phyloP scores from a whole-genome alignment of 2,888 invertebrate species.

The Psococerastis gibbosa region DNA sequence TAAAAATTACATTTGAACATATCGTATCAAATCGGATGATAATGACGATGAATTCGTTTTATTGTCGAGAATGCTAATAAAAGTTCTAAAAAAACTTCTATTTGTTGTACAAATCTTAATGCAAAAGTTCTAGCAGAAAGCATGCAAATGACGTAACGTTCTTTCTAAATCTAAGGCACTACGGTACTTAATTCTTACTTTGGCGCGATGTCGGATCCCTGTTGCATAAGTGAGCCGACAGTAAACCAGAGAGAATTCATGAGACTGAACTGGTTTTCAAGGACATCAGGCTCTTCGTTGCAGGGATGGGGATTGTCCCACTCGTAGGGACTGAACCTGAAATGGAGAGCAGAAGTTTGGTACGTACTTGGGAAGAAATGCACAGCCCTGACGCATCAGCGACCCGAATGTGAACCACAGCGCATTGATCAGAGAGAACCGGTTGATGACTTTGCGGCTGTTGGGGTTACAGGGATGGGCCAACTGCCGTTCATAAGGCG shows the following conservation, averaged over 20 bases:
- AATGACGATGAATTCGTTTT: too few species aligned
- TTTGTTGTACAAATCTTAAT: too few species aligned
- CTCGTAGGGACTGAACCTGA: slow-evolving; percentile 80
- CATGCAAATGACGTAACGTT: too few species aligned
- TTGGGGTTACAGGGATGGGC: slow-evolving; percentile 71
- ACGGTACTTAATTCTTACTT: too few species aligned
- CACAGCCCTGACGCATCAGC: slow-evolving; percentile 90
- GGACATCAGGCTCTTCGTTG: slow-evolving; percentile 63
- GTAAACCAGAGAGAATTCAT: slow-evolving; percentile 91
- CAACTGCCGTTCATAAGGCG: slow-evolving; percentile 91
- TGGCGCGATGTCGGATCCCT: slow-evolving; percentile 81
- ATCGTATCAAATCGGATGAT: too few species aligned
- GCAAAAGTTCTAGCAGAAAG: too few species aligned
- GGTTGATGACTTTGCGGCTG: slow-evolving; percentile 71
- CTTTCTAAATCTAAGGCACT: too few species aligned
- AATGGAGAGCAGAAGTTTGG: slow-evolving; percentile 15
- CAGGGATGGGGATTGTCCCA: slow-evolving; percentile 79
- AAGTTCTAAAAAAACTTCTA: too few species aligned
- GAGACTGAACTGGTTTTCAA: slow-evolving; percentile 81
- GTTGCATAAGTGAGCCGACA: slow-evolving; percentile 81
- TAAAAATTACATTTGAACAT: too few species aligned
- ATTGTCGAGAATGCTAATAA: too few species aligned
- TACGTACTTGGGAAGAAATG: slow-evolving; percentile 82
- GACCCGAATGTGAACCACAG: slow-evolving; percentile 96
- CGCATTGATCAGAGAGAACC: slow-evolving; percentile 82